Conservation (phyloP, 2,888 invertebrate genomes). For the Deilephila elpenor region DNA sequence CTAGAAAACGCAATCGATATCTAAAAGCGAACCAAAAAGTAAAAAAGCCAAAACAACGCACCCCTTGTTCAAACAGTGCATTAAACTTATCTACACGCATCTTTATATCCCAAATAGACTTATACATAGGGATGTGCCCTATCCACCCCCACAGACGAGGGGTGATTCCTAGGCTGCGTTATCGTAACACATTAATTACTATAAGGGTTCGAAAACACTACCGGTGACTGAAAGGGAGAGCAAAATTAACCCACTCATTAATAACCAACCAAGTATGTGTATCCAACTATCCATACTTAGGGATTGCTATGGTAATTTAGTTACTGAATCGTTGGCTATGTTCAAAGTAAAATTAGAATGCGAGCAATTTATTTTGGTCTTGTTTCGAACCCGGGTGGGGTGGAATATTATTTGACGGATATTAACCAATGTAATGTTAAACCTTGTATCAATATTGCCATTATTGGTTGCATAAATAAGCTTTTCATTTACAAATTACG, state of each 20-base stretch:
- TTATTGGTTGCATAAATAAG: neutral
- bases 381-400: neutral
- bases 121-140: neutral
- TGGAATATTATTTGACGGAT: neutral
- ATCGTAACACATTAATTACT: constrained; percentile 23
- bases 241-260: constrained; percentile 18
- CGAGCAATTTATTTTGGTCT: constrained; percentile 20
- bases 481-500: neutral
- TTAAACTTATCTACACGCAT: neutral
- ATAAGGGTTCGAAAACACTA: constrained; percentile 25
- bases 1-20: neutral
- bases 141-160: neutral
- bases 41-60: constrained; percentile 1
- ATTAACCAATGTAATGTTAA: neutral
- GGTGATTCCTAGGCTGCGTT: constrained; percentile 23
- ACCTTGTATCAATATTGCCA: neutral
- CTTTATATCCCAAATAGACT: neutral
- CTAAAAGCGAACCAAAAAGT: neutral
- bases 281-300: constrained; percentile 11
- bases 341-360: constrained; percentile 14
- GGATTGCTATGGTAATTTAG: constrained; percentile 6
- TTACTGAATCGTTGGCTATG: constrained; percentile 5
- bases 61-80: neutral
- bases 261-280: constrained; percentile 9
- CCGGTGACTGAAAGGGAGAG: constrained; percentile 6